These are phyloP conservation scores for Propithecus deckenii DNA, from an alignment of 2,797 vertebrate genomes.

Conservation along the genomic window DNA sequence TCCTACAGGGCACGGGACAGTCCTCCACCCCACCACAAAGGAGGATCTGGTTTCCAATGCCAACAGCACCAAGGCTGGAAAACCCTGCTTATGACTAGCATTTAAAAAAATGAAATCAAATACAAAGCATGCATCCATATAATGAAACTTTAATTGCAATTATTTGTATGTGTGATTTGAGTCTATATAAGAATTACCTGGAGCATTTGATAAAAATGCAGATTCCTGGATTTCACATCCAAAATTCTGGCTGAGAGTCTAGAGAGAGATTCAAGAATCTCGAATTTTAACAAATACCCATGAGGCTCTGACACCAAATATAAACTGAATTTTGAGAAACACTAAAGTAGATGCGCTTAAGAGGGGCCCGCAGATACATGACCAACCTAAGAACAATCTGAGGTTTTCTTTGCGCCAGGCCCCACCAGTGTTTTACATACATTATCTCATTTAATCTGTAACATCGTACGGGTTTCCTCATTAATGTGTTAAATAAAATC, in stretches of 20 bases:
- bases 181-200: neutral
- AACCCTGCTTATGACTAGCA: neutral
- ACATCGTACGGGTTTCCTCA: neutral
- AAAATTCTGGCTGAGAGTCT: neutral
- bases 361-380: rapidly evolving
- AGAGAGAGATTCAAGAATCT: neutral
- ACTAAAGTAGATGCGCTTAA: neutral
- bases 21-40: neutral
- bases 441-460: neutral
- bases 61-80: neutral
- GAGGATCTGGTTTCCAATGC: no score
- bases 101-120: neutral
- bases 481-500: neutral
- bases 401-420: neutral
- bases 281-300: neutral
- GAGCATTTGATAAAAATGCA: neutral
- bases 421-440: neutral
- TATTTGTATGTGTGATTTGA: neutral
- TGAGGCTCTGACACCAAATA: neutral
- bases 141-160: neutral
- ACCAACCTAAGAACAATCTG: neutral
- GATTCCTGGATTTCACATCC: neutral
- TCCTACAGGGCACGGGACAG: no score
- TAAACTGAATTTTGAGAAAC: neutral
- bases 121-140: neutral